Conservation (phyloP, 2,113 vertebrate species). For the Indicator indicator region DNA sequence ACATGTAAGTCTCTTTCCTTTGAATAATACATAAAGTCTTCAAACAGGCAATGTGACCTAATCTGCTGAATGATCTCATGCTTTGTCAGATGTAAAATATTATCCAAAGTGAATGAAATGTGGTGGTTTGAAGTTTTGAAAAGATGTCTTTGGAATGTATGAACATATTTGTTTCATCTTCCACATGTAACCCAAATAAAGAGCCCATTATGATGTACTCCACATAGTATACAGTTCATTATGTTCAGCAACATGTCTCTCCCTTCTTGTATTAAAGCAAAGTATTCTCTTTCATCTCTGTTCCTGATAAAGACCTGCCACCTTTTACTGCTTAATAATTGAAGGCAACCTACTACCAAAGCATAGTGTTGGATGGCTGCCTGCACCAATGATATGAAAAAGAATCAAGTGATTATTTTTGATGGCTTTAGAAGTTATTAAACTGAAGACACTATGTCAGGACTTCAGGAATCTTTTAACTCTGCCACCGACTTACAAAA, state of each 20-base stretch:
- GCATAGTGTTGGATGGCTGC: conserved; percentile 46
- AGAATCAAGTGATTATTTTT: conserved; percentile 48
- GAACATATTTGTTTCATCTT: conserved; percentile 70
- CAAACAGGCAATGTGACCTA: conserved; percentile 37
- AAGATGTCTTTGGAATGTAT: conserved; percentile 31
- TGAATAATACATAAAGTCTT: conserved; percentile 62
- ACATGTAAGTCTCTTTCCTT: conserved; percentile 10
- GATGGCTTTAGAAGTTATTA: conserved; percentile 42
- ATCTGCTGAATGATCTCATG: conserved; percentile 42
- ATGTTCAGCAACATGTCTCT: conserved; percentile 60
- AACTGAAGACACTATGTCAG: neutral
- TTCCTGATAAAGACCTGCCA: conserved; percentile 62
- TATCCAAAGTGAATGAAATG: conserved; percentile 50
- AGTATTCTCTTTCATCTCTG: conserved; percentile 68
- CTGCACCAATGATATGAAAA: conserved; percentile 40
- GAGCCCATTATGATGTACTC: conserved; percentile 44
- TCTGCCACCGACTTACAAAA: neutral
- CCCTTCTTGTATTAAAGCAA: conserved; percentile 35
- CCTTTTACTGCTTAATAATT: conserved; percentile 71
- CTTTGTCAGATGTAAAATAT: conserved; percentile 52
- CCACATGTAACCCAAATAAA: conserved; percentile 57
- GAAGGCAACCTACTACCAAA: conserved; percentile 53
- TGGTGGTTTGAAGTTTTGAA: conserved; percentile 48
- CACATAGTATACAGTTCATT: conserved; percentile 52
- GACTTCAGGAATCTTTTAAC: conserved; percentile 35